Conservation (phyloP, 2,888 invertebrate species). For the Cryptus armator region DNA sequence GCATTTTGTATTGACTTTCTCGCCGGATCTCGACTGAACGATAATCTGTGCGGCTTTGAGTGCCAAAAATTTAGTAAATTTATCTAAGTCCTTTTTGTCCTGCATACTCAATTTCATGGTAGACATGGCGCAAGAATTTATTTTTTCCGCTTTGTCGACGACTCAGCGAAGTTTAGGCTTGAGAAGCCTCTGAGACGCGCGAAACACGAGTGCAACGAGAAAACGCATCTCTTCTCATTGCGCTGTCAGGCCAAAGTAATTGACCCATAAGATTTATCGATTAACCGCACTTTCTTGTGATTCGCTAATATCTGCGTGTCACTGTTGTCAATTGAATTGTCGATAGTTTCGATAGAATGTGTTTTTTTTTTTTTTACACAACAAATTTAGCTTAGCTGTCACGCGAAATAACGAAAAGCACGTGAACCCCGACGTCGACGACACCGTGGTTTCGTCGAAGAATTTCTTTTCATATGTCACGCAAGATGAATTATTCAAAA, state of each 20-base stretch:
- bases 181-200: not conserved
- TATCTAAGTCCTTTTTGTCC: constrained; percentile 93
- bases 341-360: too few relatives aligned
- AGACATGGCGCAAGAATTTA: constrained; percentile 76
- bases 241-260: not conserved
- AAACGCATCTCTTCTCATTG: not conserved
- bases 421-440: not conserved
- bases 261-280: constrained; percentile 42
- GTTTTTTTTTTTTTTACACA: too few relatives aligned
- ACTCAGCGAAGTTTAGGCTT: constrained; percentile 27
- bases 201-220: constrained; percentile 24
- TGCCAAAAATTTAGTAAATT: constrained; percentile 95
- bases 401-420: not conserved
- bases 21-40: constrained; percentile 96
- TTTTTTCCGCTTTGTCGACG: not conserved
- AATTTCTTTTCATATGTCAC: not conserved
- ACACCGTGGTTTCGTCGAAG: not conserved
- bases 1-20: constrained; percentile 93
- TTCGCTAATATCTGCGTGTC: not conserved
- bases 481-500: not conserved
- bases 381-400: too few relatives aligned
- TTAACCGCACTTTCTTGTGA: constrained; percentile 27
- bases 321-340: not conserved
- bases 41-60: constrained; percentile 96
- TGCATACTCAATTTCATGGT: constrained; percentile 86